These are phyloP conservation scores for Aeoliscus strigatus DNA, from an alignment of 2,797 vertebrate genomes.

Conservation along the genomic window DNA sequence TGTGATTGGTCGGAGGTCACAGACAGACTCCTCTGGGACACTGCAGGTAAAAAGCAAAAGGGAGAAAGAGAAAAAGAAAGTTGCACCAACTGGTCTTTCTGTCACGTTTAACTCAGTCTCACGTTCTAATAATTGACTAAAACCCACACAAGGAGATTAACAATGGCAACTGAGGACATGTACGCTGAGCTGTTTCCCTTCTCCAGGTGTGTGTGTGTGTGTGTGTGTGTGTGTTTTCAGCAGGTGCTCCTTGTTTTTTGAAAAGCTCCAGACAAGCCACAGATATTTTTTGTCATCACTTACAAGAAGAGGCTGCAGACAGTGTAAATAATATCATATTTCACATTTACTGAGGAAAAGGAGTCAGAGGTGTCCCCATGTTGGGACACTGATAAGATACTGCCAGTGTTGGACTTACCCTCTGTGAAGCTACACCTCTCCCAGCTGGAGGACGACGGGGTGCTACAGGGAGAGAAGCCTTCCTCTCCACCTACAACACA, in stretches of 20 bases:
- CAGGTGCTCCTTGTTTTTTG: conserved; percentile 1
- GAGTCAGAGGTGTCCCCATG: no score
- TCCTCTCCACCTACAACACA: conserved; percentile 71
- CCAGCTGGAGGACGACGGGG: conserved; percentile 59
- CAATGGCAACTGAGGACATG: conserved; percentile 19
- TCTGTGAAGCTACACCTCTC: conserved; percentile 75
- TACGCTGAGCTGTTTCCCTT: no score
- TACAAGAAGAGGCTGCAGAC: conserved; percentile 15
- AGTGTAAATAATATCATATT: conserved; percentile 41
- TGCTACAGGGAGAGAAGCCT: conserved; percentile 63
- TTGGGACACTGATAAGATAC: conserved; percentile 6
- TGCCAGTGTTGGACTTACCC: conserved; percentile 58
- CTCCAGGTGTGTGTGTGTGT: conserved; percentile 8
- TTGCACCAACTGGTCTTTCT: background rate
- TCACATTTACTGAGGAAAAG: no score
- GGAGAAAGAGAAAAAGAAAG: conserved; percentile 3
- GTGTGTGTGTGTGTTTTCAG: no score
- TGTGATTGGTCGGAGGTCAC: conserved; percentile 80
- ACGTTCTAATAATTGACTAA: conserved; percentile 8
- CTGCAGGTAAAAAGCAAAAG: conserved; percentile 58
- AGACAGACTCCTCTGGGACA: conserved; percentile 73
- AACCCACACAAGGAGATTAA: conserved; percentile 21
- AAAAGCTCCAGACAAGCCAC: conserved; percentile 17
- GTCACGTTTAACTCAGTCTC: background rate
- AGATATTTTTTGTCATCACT: conserved; percentile 22